Base-by-base conservation (phyloP, 2,888 invertebrate genomes). In the Junonia oenone region DNA sequence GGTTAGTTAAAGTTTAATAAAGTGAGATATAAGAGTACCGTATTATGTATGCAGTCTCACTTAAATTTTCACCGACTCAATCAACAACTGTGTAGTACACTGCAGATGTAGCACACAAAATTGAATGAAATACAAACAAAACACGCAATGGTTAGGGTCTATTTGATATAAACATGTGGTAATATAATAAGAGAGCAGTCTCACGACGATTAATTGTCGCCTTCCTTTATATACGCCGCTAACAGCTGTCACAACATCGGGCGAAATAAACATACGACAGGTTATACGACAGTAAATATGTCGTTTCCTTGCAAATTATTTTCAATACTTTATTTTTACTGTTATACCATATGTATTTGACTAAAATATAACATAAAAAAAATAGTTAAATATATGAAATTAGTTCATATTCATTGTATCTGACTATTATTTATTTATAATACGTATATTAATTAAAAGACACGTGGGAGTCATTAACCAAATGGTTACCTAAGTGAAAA, bases 191-290 rank as follows among this genome's bases (percentile, higher is more conserved):
- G 3, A 26, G 43, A 22, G 43, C 26, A 43, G 22, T 43, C 26
- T 26, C 22, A 26, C 26, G 43, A 43, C 43, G 26, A 26, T 43
- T 43, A 43, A 43, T 43, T 43, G 43, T 43, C 26, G 26, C 43
- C 13, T 43, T 43, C 43, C 43, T 43, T 26, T 40, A 40, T 38
- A 38, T 19, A 40, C 26, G 26, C 40, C 40, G 19, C 43, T 43
- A 43, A 11, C 43, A 43, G 43, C 26, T 43, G 43, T 43, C 43
- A 43, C 43, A 43, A 43, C 26, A 43, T 9, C n/a, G 26, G 26
- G 5, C 19, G 38, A 40, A n/a, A 40, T 17, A 40, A 40, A 19
- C 19, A 17, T 40, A 4, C 38, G 19, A 40, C 38, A 4, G 38
- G 17, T 40, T 11, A n/a, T 40, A 19, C 15, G 15, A 15, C 2